Conservation (phyloP, 1,140 invertebrate genomes). For the Cotesia typhae region DNA sequence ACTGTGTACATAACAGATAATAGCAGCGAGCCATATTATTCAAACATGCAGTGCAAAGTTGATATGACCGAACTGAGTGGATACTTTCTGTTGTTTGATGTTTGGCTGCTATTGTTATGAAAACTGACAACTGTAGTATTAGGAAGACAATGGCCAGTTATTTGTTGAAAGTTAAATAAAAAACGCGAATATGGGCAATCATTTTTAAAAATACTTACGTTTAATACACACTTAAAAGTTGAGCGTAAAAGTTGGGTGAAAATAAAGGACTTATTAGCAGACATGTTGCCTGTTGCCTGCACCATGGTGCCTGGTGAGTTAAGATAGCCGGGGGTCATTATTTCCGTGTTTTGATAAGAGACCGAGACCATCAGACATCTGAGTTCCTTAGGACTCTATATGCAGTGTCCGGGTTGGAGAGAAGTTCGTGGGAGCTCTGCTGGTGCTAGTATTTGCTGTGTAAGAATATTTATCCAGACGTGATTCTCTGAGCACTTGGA, state of each 20-base stretch:
- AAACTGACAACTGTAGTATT: no score
- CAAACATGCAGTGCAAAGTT: no score
- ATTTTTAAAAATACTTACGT: no score
- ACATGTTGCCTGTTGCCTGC: conserved; percentile 51
- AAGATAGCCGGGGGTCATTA: conserved; percentile 61
- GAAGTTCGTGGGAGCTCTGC: conserved; percentile 19
- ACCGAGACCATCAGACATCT: conserved; percentile 36
- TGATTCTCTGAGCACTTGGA: neutral
- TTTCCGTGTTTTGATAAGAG: conserved; percentile 64
- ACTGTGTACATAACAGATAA: conserved; percentile 32
- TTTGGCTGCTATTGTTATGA: no score
- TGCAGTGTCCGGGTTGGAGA: conserved; percentile 6
- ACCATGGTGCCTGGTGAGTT: conserved; percentile 44
- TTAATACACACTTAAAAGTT: no score
- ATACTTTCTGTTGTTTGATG: no score
- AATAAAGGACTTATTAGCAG: conserved; percentile 56
- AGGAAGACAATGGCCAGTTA: no score
- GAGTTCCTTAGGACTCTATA: conserved; percentile 40
- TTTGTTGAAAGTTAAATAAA: no score
- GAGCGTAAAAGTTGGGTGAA: neutral
- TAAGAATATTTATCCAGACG: neutral
- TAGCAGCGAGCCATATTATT: neutral
- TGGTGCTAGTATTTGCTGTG: neutral
- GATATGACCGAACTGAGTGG: no score
- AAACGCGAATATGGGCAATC: no score